Evolutionary conservation across 2,888 invertebrate genomes (phyloP), one percentile per base, ranked within the genome.

Genomic region (Tanypteryx hageni): DNA sequence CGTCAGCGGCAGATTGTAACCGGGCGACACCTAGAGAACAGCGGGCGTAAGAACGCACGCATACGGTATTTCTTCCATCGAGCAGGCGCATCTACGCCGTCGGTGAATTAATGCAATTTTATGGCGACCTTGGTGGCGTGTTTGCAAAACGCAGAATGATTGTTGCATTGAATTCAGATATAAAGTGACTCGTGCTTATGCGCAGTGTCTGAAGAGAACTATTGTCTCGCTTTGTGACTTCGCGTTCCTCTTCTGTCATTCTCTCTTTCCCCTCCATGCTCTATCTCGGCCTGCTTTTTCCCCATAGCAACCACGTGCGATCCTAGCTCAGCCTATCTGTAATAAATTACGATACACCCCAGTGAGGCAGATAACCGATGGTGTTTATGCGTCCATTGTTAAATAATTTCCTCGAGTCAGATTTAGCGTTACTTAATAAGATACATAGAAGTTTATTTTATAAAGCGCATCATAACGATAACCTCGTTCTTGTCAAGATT

Each of bases 81-180:
- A 14, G 76, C 22, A 76, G 76, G 22, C 22, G 11, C 76, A 76
- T 76, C 76, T 27, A 76, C 27, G 76, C 76, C 76, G 22, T 22
- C 76, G 11, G 22, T 76, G 76, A 76, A 76, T 22, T 76, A 86
- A 86, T 61, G 86, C 27, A 86, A 31, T 86, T 59, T 86, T 61
- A 86, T 61, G 18, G 59, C 61, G 86, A 18, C 86, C 86, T 86
- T 61, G 86, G 13, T 31, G 31, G 59, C 61, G n/a, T 16, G 86
- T 86, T 76, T 27, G 76, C 76, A 76, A 76, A 13, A 76, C 76
- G 76, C 76, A 27, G 76, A 22, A 76, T 22, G 76, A n/a, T 22
- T 13, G 76, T 76, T 27, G 76, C 76, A 10, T 76, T 76, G 76
- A 76, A 76, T 22, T 76, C 22, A 76, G 76, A 76, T 22, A 76